Conservation (phyloP, 2,113 vertebrate species). For the Macquaria ambigua region DNA sequence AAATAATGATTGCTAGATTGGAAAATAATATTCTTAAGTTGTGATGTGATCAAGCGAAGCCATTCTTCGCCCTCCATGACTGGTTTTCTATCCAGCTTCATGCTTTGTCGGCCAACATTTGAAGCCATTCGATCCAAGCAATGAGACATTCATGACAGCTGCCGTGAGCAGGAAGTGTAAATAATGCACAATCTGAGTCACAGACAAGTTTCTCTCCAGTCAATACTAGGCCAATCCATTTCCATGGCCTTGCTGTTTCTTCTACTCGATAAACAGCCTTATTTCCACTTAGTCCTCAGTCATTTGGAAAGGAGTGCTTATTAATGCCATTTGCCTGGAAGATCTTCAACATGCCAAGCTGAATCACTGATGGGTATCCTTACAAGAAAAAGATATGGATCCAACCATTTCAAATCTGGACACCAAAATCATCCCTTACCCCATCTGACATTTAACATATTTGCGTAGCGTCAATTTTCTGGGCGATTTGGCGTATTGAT, state of each 20-base stretch:
- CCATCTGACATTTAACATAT: constrained; percentile 74
- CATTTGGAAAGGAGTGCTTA: constrained; percentile 54
- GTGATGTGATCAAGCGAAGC: constrained; percentile 34
- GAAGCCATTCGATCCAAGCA: constrained; percentile 65
- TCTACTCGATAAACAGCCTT: constrained; percentile 42
- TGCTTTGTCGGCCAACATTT: constrained; percentile 62
- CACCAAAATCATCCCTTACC: constrained; percentile 66
- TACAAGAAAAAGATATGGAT: constrained; percentile 76
- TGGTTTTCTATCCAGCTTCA: constrained; percentile 53
- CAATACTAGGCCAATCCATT: constrained; percentile 63
- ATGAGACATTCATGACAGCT: constrained; percentile 74
- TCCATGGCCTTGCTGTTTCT: constrained; percentile 43
- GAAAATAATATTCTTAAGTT: constrained; percentile 20
- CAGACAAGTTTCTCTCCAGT: constrained; percentile 61
- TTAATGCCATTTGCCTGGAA: constrained; percentile 50
- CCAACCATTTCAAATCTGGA: constrained; percentile 72
- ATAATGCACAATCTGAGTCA: constrained; percentile 75
- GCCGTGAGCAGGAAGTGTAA: constrained; percentile 74
- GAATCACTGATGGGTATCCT: constrained; percentile 51
- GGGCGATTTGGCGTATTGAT: constrained; percentile 68
- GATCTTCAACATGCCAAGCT: constrained; percentile 43
- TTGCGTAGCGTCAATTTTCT: constrained; percentile 67
- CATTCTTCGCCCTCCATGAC: constrained; percentile 19
- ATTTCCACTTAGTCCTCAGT: constrained; percentile 49
- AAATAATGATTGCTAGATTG: constrained; percentile 17